Conservation (phyloP, 1,140 invertebrate genomes). For the Trypoxylus dichotomus region DNA sequence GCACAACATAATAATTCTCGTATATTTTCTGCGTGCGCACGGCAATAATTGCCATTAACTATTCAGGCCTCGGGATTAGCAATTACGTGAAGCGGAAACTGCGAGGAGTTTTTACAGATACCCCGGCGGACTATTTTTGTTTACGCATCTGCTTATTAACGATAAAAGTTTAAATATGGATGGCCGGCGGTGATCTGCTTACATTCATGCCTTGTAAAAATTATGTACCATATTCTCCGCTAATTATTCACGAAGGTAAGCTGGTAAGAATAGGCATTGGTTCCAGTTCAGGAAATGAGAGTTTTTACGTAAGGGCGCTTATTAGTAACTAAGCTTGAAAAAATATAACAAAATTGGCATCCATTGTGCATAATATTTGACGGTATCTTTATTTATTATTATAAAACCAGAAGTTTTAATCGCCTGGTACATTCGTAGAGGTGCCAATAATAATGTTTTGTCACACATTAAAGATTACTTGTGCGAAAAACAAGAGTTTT, state of each 20-base stretch:
- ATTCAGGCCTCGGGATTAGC: constrained; percentile 24
- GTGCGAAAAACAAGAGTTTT: too few species aligned
- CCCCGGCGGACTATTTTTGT: not conserved
- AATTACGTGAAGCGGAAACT: constrained; percentile 12
- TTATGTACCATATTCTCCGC: not conserved
- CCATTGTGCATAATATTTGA: too few species aligned
- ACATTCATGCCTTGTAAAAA: not conserved
- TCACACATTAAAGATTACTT: too few species aligned
- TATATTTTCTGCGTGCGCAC: not conserved
- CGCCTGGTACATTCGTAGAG: too few species aligned
- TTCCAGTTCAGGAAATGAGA: not conserved
- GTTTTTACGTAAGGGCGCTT: not conserved
- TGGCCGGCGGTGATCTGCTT: not conserved
- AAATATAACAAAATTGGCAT: too few species aligned
- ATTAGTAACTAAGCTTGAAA: too few species aligned
- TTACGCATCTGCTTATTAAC: constrained; percentile 22
- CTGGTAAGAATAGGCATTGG: not conserved
- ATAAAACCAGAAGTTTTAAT: too few species aligned
- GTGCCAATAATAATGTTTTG: too few species aligned
- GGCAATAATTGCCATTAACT: constrained; percentile 20
- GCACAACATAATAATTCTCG: not conserved
- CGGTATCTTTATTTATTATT: too few species aligned
- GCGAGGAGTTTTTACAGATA: constrained; percentile 3
- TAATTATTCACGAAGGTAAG: not conserved
- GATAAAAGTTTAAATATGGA: constrained; percentile 21